phyloP scores from a whole-genome alignment of 1,140 invertebrate species.

The Aphelenchoides avenae region DNA sequence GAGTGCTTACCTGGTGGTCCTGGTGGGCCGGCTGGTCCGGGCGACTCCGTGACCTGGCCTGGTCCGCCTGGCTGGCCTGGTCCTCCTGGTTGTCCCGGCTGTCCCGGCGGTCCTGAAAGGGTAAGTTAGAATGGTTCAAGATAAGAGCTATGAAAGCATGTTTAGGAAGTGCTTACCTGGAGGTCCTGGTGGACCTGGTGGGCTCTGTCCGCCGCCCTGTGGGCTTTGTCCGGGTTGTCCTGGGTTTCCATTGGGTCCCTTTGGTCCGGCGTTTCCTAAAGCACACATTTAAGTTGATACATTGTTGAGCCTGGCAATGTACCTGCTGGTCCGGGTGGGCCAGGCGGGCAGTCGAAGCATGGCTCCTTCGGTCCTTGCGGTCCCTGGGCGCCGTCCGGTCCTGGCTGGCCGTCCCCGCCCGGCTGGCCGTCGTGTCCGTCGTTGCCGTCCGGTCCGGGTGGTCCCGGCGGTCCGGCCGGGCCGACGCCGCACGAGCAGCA shows the following conservation, averaged over 20 bases:
- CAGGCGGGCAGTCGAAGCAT: slow-evolving; percentile 14
- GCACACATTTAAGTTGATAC: background rate
- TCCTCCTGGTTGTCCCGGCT: slow-evolving; percentile 26
- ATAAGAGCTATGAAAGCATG: too few relatives aligned
- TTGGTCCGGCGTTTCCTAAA: background rate
- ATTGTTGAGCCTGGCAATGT: slow-evolving; percentile 15
- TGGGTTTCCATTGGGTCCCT: slow-evolving; percentile 26
- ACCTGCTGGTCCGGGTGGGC: slow-evolving; percentile 34
- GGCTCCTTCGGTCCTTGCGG: slow-evolving; percentile 18
- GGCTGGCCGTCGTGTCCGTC: slow-evolving; percentile 24
- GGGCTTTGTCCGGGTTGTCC: slow-evolving; percentile 28
- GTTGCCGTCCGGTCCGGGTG: slow-evolving; percentile 31
- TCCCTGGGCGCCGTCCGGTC: slow-evolving; percentile 14
- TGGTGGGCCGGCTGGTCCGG: slow-evolving; percentile 17
- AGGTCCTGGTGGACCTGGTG: slow-evolving; percentile 22
- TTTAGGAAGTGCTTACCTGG: slow-evolving; percentile 1
- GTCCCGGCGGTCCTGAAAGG: slow-evolving; percentile 26
- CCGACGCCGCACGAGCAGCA: slow-evolving; percentile 43
- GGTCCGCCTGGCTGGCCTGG: slow-evolving; percentile 23
- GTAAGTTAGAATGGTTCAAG: too few relatives aligned
- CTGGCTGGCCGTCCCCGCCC: slow-evolving; percentile 16
- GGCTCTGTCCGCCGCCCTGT: slow-evolving; percentile 30
- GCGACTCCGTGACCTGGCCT: slow-evolving; percentile 27
- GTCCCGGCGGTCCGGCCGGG: slow-evolving; percentile 38
- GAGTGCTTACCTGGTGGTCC: slow-evolving; percentile 32